A percentile compares a stretch with the other conserved stretches of the same genome.
Conservation (phyloP, 2,797 vertebrate genomes). For the Enteromius trimaculatus region DNA sequence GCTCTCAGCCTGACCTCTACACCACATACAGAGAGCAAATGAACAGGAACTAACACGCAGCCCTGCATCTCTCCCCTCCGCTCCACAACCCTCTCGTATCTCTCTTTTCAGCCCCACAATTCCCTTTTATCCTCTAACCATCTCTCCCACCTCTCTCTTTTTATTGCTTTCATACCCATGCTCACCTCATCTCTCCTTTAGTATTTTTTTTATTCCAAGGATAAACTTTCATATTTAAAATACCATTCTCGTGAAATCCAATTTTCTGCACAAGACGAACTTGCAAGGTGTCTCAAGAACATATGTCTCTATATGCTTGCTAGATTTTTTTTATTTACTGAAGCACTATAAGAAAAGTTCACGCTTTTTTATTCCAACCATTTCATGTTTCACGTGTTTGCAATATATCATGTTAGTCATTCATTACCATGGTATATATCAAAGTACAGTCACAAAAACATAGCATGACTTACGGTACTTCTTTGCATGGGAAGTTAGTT, state of each 20-base stretch:
- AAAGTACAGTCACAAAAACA: not conserved
- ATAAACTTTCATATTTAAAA: constrained; percentile 29
- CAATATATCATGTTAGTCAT: not conserved
- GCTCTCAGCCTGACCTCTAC: constrained; percentile 56
- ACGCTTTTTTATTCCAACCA: not conserved
- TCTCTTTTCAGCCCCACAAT: constrained; percentile 39
- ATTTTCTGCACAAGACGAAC: not conserved
- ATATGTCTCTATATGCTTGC: constrained; percentile 6
- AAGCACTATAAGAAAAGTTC: not conserved
- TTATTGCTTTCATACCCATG: constrained; percentile 38
- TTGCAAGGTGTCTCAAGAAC: constrained; percentile 3
- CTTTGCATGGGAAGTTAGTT: not conserved
- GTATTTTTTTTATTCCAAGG: constrained; percentile 51
- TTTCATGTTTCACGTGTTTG: not conserved
- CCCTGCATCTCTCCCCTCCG: constrained; percentile 48
- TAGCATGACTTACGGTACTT: not conserved
- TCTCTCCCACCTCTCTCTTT: constrained; percentile 40
- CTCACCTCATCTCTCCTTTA: constrained; percentile 54
- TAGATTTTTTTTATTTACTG: not conserved
- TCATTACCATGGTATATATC: not conserved
- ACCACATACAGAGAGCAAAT: constrained; percentile 62
- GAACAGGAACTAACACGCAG: constrained; percentile 68
- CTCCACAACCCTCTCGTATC: constrained; percentile 33
- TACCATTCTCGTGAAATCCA: constrained; percentile 19
- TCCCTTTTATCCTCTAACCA: constrained; percentile 48